Conservation (phyloP, 2,888 invertebrate genomes). For the Lasiommata megera region DNA sequence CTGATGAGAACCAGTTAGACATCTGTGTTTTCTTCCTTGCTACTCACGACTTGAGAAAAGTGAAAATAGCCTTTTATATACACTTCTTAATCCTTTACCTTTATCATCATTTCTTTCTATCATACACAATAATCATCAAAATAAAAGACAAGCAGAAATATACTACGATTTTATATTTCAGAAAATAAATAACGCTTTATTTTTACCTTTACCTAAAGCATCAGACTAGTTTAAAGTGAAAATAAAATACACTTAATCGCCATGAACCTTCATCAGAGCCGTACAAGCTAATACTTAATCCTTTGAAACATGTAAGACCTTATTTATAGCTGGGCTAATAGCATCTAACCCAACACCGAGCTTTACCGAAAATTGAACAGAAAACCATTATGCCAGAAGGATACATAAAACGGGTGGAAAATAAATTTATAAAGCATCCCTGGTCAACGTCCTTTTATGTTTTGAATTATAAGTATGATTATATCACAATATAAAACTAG, state of each 20-base stretch:
- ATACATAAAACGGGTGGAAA: constrained; percentile 12
- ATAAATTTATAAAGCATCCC: constrained; percentile 2
- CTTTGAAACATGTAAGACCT: constrained; percentile 70
- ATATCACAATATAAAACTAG: too few relatives aligned
- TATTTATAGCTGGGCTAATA: constrained; percentile 76
- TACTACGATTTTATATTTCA: too few relatives aligned
- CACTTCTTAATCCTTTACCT: too few relatives aligned
- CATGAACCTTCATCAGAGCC: constrained; percentile 65
- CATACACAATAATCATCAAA: too few relatives aligned
- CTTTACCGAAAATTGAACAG: constrained; percentile 46
- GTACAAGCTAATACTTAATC: constrained; percentile 72
- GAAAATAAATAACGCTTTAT: background rate
- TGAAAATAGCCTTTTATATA: too few relatives aligned
- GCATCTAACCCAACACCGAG: constrained; percentile 59
- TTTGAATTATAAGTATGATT: too few relatives aligned
- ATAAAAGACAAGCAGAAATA: too few relatives aligned
- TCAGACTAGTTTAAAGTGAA: constrained; percentile 1
- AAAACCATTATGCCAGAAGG: constrained; percentile 27
- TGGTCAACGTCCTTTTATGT: background rate
- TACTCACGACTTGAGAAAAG: too few relatives aligned
- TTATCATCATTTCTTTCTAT: too few relatives aligned
- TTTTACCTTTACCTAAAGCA: background rate
- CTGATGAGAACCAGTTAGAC: too few relatives aligned
- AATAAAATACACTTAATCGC: constrained; percentile 30
- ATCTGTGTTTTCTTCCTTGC: too few relatives aligned